A percentile compares a stretch with the other conserved stretches of the same genome.
Conservation (phyloP, 2,113 vertebrate genomes). For the Lanius ludovicianus region DNA sequence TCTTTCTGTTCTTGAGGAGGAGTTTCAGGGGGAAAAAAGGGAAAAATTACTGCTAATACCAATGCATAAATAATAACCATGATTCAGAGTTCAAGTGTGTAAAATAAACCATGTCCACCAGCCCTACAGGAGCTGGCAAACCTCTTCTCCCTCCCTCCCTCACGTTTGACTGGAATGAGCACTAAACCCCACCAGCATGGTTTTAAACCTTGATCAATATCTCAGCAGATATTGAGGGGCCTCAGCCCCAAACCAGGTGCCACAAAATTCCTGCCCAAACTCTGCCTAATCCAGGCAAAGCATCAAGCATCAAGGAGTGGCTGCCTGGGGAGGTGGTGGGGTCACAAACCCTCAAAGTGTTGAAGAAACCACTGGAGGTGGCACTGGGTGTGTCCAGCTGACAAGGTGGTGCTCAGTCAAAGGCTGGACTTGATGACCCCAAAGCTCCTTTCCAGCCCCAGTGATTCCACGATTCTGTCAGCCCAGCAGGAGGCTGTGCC, state of each 20-base stretch:
- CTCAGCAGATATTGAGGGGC: not conserved
- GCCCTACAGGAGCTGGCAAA: not conserved
- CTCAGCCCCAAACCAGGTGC: not conserved
- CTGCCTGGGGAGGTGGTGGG: not conserved
- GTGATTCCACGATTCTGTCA: rapidly evolving
- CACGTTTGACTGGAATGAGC: not conserved
- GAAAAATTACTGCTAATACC: not conserved
- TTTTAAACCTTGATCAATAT: not conserved
- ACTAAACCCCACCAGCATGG: not conserved
- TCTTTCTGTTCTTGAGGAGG: not conserved
- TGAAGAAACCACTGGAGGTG: not conserved
- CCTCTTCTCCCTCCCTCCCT: not conserved
- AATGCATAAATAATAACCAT: not conserved
- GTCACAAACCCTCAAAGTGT: not conserved
- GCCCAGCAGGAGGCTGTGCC: not conserved
- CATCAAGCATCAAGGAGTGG: rapidly evolving
- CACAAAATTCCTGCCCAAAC: not conserved
- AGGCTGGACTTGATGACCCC: not conserved
- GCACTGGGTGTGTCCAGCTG: not conserved
- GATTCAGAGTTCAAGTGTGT: not conserved
- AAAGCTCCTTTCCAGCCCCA: not conserved
- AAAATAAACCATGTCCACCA: not conserved
- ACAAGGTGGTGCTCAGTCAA: not conserved
- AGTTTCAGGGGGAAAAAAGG: not conserved
- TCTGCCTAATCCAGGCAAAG: rapidly evolving